Base-by-base conservation (phyloP, 2,888 invertebrate genomes). In the Melolontha melolontha region DNA sequence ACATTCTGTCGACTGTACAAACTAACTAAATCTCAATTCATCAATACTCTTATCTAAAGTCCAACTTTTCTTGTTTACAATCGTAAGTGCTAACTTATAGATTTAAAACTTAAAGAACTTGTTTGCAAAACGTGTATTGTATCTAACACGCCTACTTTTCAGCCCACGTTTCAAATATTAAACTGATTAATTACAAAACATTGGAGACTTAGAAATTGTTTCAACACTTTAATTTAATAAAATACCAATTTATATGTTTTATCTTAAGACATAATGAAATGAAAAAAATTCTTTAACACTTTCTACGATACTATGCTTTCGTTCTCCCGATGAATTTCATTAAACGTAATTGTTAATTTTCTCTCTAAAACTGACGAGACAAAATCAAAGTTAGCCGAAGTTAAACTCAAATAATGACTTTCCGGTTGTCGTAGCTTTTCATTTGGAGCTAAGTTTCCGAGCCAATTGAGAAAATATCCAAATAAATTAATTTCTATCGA, bases 381-480 rank as follows among this genome's bases (percentile, higher is more conserved):
- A 47, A 39, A 47, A 16, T 62, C 47, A 16, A 62, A 62, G 29
- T 62, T 47, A 49, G 34, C 1, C 54, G 16, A 47, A 39, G 47
- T 49, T 62, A 39, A 47, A 47, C 16, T 62, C 14, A 39, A 47
- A 47, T 62, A 62, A 62, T 62, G 59, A 59, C 14, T 62, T 62
- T 29, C 14, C 47, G 47, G 59, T 62, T n/a, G 34, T 62, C 47
- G 14, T 10, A 34, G 34, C 10, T 34, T 34, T 34, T 10, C 8
- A 6, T 6, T 34, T 34, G 8, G 34, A 1, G 34, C 34, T 34
- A 1, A 6, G 10, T 34, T 34, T 34, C 10, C 29, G 12, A 27
- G 47, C 16, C 59, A 5, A 62, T 42, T n/a, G 29, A 12, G 59
- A 62, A 62, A 62, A 62, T 47, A 49, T 47, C 34, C 27, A 62